Evolutionary conservation across 1,140 invertebrate genomes (phyloP), one percentile per base, ranked within the genome.

Genomic region (Drosophila malerkotliana): DNA sequence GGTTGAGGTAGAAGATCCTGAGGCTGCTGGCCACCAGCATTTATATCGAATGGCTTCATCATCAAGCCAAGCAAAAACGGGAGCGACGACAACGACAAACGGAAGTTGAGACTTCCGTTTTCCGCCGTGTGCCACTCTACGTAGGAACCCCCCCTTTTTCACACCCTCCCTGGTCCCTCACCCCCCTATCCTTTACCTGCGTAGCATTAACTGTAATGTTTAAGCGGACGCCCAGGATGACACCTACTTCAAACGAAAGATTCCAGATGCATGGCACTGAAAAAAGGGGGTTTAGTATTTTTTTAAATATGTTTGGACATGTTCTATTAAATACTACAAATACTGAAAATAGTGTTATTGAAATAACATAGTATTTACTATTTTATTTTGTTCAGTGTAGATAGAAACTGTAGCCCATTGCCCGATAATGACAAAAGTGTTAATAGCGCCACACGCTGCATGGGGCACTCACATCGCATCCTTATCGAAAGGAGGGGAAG

Each of bases 361-460:
- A 28, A 21, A 21, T 18, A 18, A 18, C 18, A 18, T 18, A 18
- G 18, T 18, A 18, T 18, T 21, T 3, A 21, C 21, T 21, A 2
- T 21, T 21, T 21, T 21, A 0, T 21, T 54, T 45, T 26, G 32
- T 10, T 12, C 1, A 1, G 44, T 47, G 44, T 21, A 44, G 14
- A 47, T 47, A 18, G 44, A 10, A 47, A 47, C 41, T 12, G 47
- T 41, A 34, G 39, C 44, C 48, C 52, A 48, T 41, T 72, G 56
- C 63, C 49, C 75, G 69, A 88, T 88, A 88, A 88, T 87, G 83
- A 87, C 84, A 88, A 83, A 87, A 87, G 83, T 87, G 83, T 87
- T 87, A 87, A 87, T 87, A 89, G 79, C 83, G 75, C 75, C 78
- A 82, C 79, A 83, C 78, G 71, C 64, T 76, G 77, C 81, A 85